A percentile compares a stretch with the other conserved stretches of the same genome.
Conservation (phyloP, 2,888 invertebrate species). For the Nephrotoma guestfalica region DNA sequence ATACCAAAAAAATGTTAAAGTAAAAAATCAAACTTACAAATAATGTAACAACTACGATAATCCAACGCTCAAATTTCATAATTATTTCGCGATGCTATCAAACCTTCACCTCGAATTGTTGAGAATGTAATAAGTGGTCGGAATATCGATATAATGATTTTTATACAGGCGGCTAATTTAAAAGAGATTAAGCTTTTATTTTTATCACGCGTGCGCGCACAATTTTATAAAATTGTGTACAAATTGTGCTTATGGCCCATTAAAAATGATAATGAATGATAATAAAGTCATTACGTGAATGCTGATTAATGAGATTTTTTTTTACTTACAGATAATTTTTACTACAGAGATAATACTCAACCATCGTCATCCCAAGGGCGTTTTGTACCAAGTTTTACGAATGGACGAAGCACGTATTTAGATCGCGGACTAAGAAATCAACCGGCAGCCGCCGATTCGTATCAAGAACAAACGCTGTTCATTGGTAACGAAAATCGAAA, state of each 20-base stretch:
- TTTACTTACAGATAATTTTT: conserved; percentile 24
- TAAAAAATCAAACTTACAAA: not conserved
- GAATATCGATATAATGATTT: not conserved
- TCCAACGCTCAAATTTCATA: not conserved
- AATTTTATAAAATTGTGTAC: not conserved
- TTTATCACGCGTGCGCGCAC: not conserved
- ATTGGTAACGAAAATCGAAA: conserved; percentile 20
- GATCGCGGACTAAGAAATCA: conserved; percentile 8
- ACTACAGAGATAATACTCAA: conserved; percentile 19
- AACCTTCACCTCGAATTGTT: not conserved
- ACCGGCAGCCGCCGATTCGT: conserved; percentile 21
- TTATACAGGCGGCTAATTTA: not conserved
- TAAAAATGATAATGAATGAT: not conserved
- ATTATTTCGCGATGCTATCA: not conserved
- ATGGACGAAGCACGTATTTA: conserved; percentile 13
- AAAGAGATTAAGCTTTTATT: not conserved
- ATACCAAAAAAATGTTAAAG: not conserved
- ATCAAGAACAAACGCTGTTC: conserved; percentile 28
- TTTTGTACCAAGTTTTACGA: conserved; percentile 27
- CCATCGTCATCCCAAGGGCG: conserved; percentile 20
- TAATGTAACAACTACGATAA: not conserved
- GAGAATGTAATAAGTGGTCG: not conserved
- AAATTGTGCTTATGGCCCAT: not conserved
- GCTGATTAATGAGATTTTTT: not conserved
- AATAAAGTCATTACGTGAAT: not conserved